Conservation (phyloP, 2,113 vertebrate genomes). For the Lophotis ruficrista region DNA sequence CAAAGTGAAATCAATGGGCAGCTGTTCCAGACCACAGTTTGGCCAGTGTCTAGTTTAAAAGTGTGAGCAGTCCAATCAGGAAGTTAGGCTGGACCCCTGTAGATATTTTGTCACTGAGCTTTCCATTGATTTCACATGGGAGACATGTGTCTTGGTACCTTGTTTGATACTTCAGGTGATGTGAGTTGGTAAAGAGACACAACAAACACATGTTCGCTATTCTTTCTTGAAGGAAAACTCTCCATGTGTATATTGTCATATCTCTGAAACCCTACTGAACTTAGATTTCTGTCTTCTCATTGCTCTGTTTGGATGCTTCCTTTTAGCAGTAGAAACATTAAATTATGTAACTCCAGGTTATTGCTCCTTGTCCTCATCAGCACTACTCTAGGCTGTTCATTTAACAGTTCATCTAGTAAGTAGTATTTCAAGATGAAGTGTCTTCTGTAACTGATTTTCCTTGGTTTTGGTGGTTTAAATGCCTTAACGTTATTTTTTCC, state of each 20-base stretch:
- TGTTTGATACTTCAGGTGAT: background rate
- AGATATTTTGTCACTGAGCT: background rate
- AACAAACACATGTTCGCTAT: accelerated
- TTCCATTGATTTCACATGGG: background rate
- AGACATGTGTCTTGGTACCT: background rate
- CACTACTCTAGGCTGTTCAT: background rate
- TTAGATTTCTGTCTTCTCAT: background rate
- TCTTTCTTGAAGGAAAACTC: background rate
- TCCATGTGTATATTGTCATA: background rate
- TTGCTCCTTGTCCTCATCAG: background rate
- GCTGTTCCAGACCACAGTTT: background rate
- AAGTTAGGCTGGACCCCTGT: background rate
- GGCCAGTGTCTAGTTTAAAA: background rate
- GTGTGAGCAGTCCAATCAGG: background rate
- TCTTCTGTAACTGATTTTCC: background rate
- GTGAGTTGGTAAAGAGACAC: background rate
- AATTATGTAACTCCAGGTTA: background rate
- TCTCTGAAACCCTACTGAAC: background rate
- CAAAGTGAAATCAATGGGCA: background rate
- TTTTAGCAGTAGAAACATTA: background rate
- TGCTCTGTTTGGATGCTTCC: background rate
- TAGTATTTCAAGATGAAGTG: background rate
- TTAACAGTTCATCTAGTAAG: slow-evolving; percentile 7
- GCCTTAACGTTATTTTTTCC: background rate
- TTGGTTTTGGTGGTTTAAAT: background rate